These are phyloP conservation scores for Notamacropus eugenii DNA, from an alignment of 2,797 vertebrate genomes.

Conservation along the genomic window DNA sequence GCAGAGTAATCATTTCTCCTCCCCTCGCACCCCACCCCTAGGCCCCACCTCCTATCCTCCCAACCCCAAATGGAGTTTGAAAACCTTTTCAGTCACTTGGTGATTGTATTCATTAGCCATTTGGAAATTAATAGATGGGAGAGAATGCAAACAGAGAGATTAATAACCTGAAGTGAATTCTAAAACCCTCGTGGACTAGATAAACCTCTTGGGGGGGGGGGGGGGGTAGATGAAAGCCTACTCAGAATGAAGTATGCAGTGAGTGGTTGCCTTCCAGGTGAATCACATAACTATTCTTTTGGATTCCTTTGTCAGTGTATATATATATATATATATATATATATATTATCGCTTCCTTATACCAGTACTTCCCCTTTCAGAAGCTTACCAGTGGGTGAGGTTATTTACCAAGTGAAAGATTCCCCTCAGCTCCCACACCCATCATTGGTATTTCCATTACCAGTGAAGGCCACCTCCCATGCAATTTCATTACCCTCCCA, in stretches of 20 bases:
- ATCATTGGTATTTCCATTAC: background rate
- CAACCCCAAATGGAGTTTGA: background rate
- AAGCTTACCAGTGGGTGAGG: background rate
- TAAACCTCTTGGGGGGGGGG: background rate
- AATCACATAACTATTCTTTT: background rate
- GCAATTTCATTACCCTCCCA: background rate
- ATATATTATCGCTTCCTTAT: background rate
- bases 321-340: no score
- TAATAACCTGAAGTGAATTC: background rate
- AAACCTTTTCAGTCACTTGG: background rate
- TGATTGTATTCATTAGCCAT: background rate
- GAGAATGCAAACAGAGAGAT: background rate
- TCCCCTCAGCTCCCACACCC: background rate
- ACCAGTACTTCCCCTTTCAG: background rate
- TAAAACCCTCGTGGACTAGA: background rate
- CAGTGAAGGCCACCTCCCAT: background rate
- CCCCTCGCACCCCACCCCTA: fast-evolving
- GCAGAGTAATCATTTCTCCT: background rate
- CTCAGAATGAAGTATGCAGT: background rate
- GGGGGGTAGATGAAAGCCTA: background rate
- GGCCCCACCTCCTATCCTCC: background rate
- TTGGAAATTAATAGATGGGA: background rate
- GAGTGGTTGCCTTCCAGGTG: background rate
- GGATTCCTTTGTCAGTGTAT: background rate
- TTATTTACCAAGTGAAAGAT: background rate